Base-by-base conservation (phyloP, 2,113 vertebrate species). In the Piliocolobus tephrosceles region DNA sequence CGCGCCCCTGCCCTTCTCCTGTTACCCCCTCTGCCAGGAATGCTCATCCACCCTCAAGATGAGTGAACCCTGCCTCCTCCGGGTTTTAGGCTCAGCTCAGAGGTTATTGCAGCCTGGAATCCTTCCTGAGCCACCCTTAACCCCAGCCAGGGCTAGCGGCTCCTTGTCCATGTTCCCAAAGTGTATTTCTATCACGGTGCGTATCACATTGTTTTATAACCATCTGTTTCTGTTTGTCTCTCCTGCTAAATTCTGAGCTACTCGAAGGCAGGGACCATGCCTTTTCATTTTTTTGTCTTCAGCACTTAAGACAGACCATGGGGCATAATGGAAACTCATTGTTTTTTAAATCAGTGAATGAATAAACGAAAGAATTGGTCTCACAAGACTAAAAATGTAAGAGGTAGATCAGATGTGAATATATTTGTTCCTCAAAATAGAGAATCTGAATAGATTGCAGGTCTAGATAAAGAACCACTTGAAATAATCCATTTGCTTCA, bases 291-390 rank as follows among this genome's bases (percentile, higher is more conserved):
- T 52, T 22, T 3, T 64, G 20, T 82, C 13, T 86, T 66, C 7
- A 16, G 55, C 43, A 27, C 40, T 40, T 91, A 23, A 92, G 73
- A 32, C 12, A 89, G 79, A 61, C 6, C 1, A 9, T 1, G 30
- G 32, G 22, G 18, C 38, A 61, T 38, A 82, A 90, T 6, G 84
- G 23, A 55, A 85, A 64, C n/a, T 45, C 25, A n/a, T 9, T 58
- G 27, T 87, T 35, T 68, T 82, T 91, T 30, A 10, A 86, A 97
- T 94, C 61, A 66, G 22, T 80, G 20, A 43, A 30, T 90, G 20
- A n/a, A 32, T 79, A 20, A 64, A 57, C 57, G 64, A 79, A 78
- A 38, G 38, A 73, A 40, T n/a, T 50, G 61, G 22, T 43, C 55
- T 88, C 85, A 8, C 2, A 57, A 95, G 32, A 32, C 61, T 13